Evolutionary conservation across 2,888 invertebrate genomes (phyloP), one percentile per base, ranked within the genome.

Genomic region (Ypsolopha sequella): DNA sequence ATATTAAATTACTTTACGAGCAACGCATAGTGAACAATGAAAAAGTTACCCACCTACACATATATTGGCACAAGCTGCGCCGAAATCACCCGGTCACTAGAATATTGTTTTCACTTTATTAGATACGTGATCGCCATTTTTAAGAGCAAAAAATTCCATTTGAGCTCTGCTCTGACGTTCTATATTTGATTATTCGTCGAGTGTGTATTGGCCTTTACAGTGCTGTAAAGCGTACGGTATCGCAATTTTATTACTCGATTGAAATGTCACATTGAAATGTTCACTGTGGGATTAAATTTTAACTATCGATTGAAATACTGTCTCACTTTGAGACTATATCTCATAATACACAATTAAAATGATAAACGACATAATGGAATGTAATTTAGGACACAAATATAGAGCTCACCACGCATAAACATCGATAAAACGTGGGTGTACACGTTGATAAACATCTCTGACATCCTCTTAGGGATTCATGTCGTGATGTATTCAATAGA

Each of bases 31-130:
- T 38, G 45, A 65, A 67, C 73, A 72, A 80, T 77, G 74, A 76
- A 74, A 77, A 70, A 68, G 58, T 72, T 73, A 8, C 10, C 14
- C 70, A 67, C 72, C 71, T 74, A 66, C 78, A 77, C 73, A 76
- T 73, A 78, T 76, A 47, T 36, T 8, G 47, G 11, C 68, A 72
- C 84, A 82, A 50, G 80, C 80, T 85, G 85, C 73, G 77, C 77
- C 69, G 75, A 74, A 84, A 84, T 85, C 85, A 85, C 76, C 84
- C 86, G 87, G 87, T 87, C 87, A 87, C 87, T 87, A 84, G 87
- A 84, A 87, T 87, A 87, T 87, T 87, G 87, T 87, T 87, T 87
- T 87, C 87, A 87, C 87, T 87, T 85, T 87, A 87, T 87, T 87
- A 87, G 87, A 87, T 77, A 87, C 87, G 87, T 87, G 87, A 76